Conservation (phyloP, 2,113 vertebrate species). For the Leptodactylus fuscus region DNA sequence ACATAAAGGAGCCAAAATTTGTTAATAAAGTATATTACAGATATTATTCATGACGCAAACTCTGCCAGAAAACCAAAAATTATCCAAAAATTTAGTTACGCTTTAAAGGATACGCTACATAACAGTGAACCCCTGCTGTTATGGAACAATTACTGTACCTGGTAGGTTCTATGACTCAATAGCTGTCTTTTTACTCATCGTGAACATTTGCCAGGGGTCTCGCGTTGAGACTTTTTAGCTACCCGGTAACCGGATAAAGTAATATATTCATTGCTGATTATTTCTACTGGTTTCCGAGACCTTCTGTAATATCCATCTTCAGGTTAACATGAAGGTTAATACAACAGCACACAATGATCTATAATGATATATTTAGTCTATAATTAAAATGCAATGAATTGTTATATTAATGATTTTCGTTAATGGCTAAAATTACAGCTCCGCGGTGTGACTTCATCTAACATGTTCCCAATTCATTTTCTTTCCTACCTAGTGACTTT, state of each 20-base stretch:
- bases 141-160: no score
- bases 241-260: background rate
- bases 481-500: constrained; percentile 48
- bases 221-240: background rate
- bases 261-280: background rate
- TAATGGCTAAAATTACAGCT: constrained; percentile 44
- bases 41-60: no score
- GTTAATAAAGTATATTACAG: no score
- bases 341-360: constrained; percentile 1
- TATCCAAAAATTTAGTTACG: no score
- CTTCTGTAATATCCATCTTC: constrained; percentile 1
- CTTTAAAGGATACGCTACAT: no score
- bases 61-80: no score
- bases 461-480: constrained; percentile 34
- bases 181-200: no score
- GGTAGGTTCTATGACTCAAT: no score
- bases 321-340: constrained; percentile 47
- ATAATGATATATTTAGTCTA: constrained; percentile 42
- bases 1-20: no score
- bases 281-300: background rate
- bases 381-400: constrained; percentile 56
- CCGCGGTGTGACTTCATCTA: constrained; percentile 8
- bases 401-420: constrained; percentile 54
- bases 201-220: background rate
- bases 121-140: no score